These are phyloP conservation scores for Chascanopsetta lugubris DNA, from an alignment of 2,113 vertebrate species.

Conservation along the genomic window DNA sequence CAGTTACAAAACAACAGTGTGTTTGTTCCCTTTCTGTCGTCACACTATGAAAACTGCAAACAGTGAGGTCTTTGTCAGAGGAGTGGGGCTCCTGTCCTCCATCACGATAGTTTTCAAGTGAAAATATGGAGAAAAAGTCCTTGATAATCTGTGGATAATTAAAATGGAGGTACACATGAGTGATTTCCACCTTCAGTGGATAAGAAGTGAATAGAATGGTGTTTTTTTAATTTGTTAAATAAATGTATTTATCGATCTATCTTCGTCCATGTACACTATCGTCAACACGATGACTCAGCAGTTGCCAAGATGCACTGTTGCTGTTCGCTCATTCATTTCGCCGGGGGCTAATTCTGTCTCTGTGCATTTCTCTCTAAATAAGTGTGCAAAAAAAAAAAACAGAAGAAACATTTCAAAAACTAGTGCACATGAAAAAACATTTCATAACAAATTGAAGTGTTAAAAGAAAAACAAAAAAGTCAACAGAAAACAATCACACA, in stretches of 20 bases:
- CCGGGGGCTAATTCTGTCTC: constrained; percentile 37
- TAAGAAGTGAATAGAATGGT: not conserved
- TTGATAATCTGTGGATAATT: not conserved
- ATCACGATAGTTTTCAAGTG: not conserved
- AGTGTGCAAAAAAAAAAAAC: constrained; percentile 64
- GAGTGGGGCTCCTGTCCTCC: constrained; percentile 30
- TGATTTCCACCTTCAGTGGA: not conserved
- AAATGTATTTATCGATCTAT: too few species aligned
- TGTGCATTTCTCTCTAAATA: constrained; percentile 62
- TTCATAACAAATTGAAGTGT: constrained; percentile 69
- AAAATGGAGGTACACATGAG: not conserved
- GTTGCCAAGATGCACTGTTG: constrained; percentile 12
- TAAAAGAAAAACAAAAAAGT: constrained; percentile 28
- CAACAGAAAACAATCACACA: constrained; percentile 69
- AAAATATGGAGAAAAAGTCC: not conserved
- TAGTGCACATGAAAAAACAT: constrained; percentile 68
- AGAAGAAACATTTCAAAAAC: constrained; percentile 70
- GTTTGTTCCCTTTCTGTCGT: constrained; percentile 53
- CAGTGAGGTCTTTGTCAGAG: constrained; percentile 63
- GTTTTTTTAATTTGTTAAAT: constrained; percentile 3
- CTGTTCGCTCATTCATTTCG: constrained; percentile 61
- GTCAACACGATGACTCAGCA: constrained; percentile 28
- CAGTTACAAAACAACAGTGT: constrained; percentile 48
- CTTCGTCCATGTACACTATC: constrained; percentile 43
- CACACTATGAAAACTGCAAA: constrained; percentile 35